Evolutionary conservation across 2,113 vertebrate genomes (phyloP), one percentile per base, ranked within the genome.

Genomic region (Cacatua alba): DNA sequence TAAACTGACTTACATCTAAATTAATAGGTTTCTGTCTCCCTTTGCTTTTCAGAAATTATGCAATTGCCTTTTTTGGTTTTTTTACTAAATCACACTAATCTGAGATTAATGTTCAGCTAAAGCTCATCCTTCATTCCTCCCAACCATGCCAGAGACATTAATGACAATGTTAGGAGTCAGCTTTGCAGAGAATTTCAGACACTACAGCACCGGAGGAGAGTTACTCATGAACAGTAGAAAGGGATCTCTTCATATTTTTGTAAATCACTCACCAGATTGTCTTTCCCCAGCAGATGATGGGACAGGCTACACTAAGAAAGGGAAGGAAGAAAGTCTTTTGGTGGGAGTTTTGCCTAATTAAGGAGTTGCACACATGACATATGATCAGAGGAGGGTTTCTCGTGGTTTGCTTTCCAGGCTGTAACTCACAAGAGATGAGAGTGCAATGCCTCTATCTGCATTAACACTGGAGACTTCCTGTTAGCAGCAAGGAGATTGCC

Each of bases 1-100:
- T 94, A 92, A 97, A 97, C 90, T 94, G 94, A 97, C 97, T 97
- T 96, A 94, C 31, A 71, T 71, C 86, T 92, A 92, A 78, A 96
- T 87, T 29, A 95, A 95, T 82, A 62, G 55, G 57, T 64, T 95
- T 86, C 62, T 85, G 67, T 80, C 71, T 94, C 79, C 29, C 43
- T 94, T 65, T 82, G 37, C 46, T 94, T 96, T 95, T 89, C 96
- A 79, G 62, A 94, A 96, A 95, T 94, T 92, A 91, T 86, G 93
- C 63, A 95, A 88, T 75, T 91, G 83, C 29, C 13, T 65, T 91
- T 92, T 92, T 57, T 33, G 17, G 6, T 80, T 43, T 80, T 67
- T 80, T 13, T 5, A 60, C 76, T 92, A 92, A 93, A 94, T 69
- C 55, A 88, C 82, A 92, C 65, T 93, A 89, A 88, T 92, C 92